phyloP scores from a whole-genome alignment of 2,113 vertebrate species.

The Gymnorhina tibicen region DNA sequence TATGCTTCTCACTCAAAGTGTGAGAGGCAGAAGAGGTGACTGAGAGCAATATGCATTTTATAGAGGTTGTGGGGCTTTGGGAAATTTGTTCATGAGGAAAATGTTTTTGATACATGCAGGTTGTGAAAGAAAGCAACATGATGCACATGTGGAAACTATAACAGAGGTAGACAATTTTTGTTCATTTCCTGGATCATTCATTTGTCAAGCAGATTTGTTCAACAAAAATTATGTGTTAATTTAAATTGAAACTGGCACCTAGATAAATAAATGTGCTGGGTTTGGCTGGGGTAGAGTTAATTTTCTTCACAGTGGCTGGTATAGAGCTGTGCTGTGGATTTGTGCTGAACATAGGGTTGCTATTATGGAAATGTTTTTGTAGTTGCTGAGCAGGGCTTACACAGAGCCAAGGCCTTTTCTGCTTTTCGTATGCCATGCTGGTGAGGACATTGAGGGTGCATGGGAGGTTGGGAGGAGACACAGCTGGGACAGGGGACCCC shows the following conservation, averaged over 20 bases:
- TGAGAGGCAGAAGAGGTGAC: not conserved
- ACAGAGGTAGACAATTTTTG: not conserved
- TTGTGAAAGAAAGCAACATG: not conserved
- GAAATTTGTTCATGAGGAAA: not conserved
- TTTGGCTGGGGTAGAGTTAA: not conserved
- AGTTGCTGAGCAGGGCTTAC: not conserved
- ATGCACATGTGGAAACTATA: not conserved
- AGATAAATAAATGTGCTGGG: not conserved
- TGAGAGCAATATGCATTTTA: not conserved
- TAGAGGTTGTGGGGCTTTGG: not conserved
- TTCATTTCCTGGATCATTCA: not conserved
- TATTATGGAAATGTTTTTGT: not conserved
- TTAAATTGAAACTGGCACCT: not conserved
- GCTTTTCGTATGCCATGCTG: rapidly evolving
- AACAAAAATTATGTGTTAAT: not conserved
- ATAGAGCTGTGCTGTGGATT: not conserved
- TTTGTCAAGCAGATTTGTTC: not conserved
- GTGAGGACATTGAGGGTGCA: rapidly evolving
- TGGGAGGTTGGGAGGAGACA: not conserved
- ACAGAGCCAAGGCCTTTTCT: not conserved
- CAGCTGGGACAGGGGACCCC: not conserved
- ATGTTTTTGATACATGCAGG: not conserved
- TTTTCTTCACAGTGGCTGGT: not conserved
- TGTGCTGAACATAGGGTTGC: not conserved
- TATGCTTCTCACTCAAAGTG: not conserved